Conservation (phyloP, 2,113 vertebrate species). For the Alethe castanea region DNA sequence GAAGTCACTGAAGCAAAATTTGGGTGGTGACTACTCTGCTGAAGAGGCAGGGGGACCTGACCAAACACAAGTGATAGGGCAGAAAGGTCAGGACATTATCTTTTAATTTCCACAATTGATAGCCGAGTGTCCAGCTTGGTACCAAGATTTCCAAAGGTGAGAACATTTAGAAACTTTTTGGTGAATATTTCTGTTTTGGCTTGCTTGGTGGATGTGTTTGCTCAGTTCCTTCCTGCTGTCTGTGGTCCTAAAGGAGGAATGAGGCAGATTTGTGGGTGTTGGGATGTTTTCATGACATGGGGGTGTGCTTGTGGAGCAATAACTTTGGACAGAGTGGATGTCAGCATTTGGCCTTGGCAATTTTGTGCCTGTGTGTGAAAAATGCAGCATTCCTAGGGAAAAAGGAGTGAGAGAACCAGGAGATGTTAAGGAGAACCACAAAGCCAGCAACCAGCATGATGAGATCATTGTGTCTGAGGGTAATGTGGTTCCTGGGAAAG, state of each 20-base stretch:
- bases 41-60: not conserved
- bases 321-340: not conserved
- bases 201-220: not conserved
- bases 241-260: not conserved
- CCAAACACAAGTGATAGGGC: not conserved
- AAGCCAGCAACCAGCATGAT: not conserved
- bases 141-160: not conserved
- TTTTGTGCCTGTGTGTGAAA: not conserved
- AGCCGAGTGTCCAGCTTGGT: not conserved
- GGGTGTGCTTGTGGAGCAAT: not conserved
- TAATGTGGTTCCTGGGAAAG: not conserved
- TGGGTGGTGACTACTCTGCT: not conserved
- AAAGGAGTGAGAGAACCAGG: not conserved
- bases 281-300: not conserved
- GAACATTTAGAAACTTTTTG: not conserved
- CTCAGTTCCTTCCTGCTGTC: not conserved
- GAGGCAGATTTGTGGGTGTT: not conserved
- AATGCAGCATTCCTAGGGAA: not conserved
- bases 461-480: slow-evolving; percentile 8
- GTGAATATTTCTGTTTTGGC: not conserved
- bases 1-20: not conserved
- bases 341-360: not conserved
- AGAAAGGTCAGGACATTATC: not conserved
- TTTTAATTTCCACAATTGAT: not conserved
- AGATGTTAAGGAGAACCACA: not conserved